phyloP scores from a whole-genome alignment of 2,113 vertebrate genomes.

The Lophius piscatorius region DNA sequence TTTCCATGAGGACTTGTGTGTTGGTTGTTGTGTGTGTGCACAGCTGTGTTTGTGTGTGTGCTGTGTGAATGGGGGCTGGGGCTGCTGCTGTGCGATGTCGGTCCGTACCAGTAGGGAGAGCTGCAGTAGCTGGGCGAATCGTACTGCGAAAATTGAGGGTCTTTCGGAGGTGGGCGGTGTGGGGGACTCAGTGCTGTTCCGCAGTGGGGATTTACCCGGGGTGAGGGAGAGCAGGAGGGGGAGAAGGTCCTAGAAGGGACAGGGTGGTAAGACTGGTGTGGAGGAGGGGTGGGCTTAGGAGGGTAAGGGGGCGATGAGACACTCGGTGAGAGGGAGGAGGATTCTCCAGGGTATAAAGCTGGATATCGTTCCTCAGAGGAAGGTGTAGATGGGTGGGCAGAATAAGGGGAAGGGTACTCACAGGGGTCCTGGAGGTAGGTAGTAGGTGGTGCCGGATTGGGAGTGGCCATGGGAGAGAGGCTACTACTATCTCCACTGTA shows the following conservation, averaged over 20 bases:
- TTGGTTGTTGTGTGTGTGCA: conserved; percentile 61
- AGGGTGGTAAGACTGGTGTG: conserved; percentile 83
- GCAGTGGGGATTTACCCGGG: conserved; percentile 87
- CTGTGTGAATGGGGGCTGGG: conserved; percentile 68
- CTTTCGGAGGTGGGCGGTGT: conserved; percentile 78
- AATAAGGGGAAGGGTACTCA: conserved; percentile 95
- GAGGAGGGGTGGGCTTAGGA: conserved; percentile 79
- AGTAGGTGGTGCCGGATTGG: conserved; percentile 86
- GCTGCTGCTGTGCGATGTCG: conserved; percentile 78
- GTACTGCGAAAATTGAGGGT: conserved; percentile 91
- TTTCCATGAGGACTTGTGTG: conserved; percentile 70
- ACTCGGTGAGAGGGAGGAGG: conserved; percentile 86
- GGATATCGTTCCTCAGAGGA: conserved; percentile 93
- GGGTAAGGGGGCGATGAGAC: conserved; percentile 87
- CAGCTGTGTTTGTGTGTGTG: conserved; percentile 57
- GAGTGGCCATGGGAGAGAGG: conserved; percentile 93
- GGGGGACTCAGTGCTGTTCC: conserved; percentile 89
- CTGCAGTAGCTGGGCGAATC: conserved; percentile 97
- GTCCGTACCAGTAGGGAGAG: conserved; percentile 95
- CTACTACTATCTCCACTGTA: conserved; percentile 96
- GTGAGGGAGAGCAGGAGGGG: conserved; percentile 91
- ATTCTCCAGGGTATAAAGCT: conserved; percentile 92
- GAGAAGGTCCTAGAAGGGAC: conserved; percentile 88
- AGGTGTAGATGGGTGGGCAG: conserved; percentile 94
- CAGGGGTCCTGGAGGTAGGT: conserved; percentile 91